Conservation (phyloP, 2,113 vertebrate genomes). For the Marcusenius ussheri region DNA sequence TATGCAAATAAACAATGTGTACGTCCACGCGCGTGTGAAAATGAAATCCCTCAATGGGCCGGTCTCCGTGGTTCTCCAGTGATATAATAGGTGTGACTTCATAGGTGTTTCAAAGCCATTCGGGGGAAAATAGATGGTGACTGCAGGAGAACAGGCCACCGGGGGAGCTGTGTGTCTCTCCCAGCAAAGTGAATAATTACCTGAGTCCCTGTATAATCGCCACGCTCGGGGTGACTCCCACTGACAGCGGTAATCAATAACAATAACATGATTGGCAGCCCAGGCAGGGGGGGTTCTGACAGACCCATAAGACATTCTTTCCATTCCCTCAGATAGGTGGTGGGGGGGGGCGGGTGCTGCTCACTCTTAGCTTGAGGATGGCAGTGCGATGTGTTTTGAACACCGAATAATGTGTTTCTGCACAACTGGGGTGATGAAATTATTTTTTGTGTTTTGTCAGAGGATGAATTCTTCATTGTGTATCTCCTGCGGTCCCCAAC, state of each 20-base stretch:
- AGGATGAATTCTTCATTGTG: not conserved
- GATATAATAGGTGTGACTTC: slow-evolving; percentile 18
- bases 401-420: not conserved
- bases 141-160: slow-evolving; percentile 11
- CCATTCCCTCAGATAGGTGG: too few species aligned
- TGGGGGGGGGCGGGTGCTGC: not conserved
- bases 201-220: slow-evolving; percentile 18
- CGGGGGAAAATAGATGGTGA: not conserved
- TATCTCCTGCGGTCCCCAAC: not conserved
- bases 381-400: not conserved
- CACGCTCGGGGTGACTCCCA: not conserved
- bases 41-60: not conserved
- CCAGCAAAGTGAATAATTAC: slow-evolving; percentile 20
- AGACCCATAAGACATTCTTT: too few species aligned
- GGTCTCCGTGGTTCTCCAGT: not conserved
- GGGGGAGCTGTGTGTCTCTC: slow-evolving; percentile 6
- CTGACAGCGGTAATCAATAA: slow-evolving; percentile 27
- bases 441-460: not conserved
- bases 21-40: not conserved
- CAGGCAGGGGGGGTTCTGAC: not conserved
- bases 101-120: slow-evolving; percentile 24
- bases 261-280: slow-evolving; percentile 16
- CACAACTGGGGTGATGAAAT: not conserved
- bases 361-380: not conserved
- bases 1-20: not conserved